Base-by-base conservation (phyloP, 2,888 invertebrate genomes). In the Trissolcus japonicus region DNA sequence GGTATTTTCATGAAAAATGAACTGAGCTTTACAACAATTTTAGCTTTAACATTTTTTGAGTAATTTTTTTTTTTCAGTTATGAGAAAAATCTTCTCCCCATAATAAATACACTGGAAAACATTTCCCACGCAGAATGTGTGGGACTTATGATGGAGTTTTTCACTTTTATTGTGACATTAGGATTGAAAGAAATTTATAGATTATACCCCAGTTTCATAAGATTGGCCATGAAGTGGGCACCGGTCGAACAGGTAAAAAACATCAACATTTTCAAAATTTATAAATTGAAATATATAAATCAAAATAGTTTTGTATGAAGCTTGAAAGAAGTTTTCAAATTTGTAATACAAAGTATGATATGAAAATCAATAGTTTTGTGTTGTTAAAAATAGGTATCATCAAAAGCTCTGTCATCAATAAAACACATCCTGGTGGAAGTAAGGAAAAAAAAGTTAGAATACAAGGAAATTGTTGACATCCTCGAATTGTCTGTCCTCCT, bases 141-240 rank as follows among this genome's bases (percentile, higher is more conserved):
- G 53, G 86, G 89, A 9, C 82, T 90, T 1, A 80, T 92, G 13
- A 90, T 92, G 80, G 90, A 91, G 82, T 92, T 92, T 82, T 83
- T 92, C 17, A 83, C 89, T 46, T 90, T 89, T 0, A 79, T 92
- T 14, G 86, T 91, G 14, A 88, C 89, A 78, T 80, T 90, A n/a
- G 88, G 90, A 82, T 76, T 90, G 1, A 81, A 88, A 0, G 83
- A 89, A 54, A 80, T 91, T 11, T 76, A 84, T n/a, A 77, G 80
- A 6, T 83, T 91, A 1, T 90, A 91, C 82, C 83, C 89, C 11
- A 80, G 82, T 19, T 88, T 91, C 29, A 87, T 91, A 2, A 86
- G 86, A 62, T 79, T 90, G 7, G 90, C 91, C 0, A 84, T 91
- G 75, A 87, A 87, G n/a, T 91, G 91, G 91, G 86, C 91, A 7